Evolutionary conservation across 2,888 invertebrate species (phyloP).

Genomic region (Odontocolon sp.): DNA sequence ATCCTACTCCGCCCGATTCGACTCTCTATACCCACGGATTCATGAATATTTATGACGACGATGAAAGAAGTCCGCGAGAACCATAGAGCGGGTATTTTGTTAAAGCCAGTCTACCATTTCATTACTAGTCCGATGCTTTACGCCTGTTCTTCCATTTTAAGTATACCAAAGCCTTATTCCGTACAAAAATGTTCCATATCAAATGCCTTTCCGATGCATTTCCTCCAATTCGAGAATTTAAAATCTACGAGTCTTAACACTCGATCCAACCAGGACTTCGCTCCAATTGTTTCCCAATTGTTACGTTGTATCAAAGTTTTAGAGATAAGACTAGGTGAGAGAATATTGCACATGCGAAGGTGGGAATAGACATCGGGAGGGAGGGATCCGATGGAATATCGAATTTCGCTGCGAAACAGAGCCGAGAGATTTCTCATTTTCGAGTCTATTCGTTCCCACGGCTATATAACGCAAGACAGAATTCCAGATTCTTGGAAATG

Average conservation of each 20-base stretch:
- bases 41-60: slow-evolving; percentile 77
- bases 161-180: too few relatives aligned
- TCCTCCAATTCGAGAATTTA: too few relatives aligned
- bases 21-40: slow-evolving; percentile 56
- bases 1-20: slow-evolving; percentile 41
- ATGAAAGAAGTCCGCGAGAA: slow-evolving; percentile 31
- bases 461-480: neutral
- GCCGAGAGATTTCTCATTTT: slow-evolving; percentile 43
- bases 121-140: too few relatives aligned
- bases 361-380: slow-evolving; percentile 29
- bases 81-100: neutral
- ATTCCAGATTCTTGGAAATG: slow-evolving; percentile 9
- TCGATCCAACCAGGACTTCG: neutral
- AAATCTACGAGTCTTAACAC: too few relatives aligned
- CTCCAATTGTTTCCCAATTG: slow-evolving; percentile 3
- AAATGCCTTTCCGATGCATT: too few relatives aligned
- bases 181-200: too few relatives aligned
- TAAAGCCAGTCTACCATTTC: too few relatives aligned
- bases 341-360: neutral
- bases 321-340: neutral
- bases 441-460: slow-evolving; percentile 30
- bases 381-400: slow-evolving; percentile 45
- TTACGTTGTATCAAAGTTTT: neutral
- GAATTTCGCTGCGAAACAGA: slow-evolving; percentile 22
- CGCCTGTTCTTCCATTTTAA: too few relatives aligned